phyloP scores from a whole-genome alignment of 2,888 invertebrate genomes.

The Aphrophora alni region DNA sequence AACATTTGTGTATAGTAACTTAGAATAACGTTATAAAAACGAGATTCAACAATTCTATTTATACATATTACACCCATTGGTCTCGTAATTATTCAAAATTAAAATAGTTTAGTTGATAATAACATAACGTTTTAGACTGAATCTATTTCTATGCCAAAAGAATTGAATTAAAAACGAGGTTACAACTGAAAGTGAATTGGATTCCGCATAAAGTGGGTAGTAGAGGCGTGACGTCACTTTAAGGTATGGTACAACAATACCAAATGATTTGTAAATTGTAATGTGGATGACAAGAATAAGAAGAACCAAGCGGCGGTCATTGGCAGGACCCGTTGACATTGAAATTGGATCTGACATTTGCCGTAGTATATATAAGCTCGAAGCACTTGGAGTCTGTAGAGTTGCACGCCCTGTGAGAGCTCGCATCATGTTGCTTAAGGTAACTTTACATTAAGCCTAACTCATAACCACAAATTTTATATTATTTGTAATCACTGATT shows the following conservation, averaged over 20 bases:
- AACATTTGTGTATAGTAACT: too few relatives aligned
- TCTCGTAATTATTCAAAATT: too few relatives aligned
- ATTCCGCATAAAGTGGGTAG: neutral
- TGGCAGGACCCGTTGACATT: conserved; percentile 9
- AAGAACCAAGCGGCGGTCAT: neutral
- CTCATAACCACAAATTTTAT: too few relatives aligned
- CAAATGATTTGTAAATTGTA: neutral
- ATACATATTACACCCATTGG: too few relatives aligned
- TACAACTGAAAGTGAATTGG: neutral
- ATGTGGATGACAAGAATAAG: conserved; percentile 5
- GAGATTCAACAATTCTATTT: too few relatives aligned
- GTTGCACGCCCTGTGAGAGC: neutral
- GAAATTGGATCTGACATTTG: conserved; percentile 1
- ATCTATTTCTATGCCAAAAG: neutral
- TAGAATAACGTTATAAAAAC: too few relatives aligned
- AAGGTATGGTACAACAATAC: neutral
- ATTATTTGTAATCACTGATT: too few relatives aligned
- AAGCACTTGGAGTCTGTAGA: neutral
- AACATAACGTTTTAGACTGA: neutral
- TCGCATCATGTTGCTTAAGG: neutral
- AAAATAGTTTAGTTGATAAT: too few relatives aligned
- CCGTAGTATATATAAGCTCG: neutral
- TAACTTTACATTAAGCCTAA: neutral
- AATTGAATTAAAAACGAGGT: neutral
- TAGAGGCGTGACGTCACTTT: neutral